Evolutionary conservation across 2,888 invertebrate species (phyloP), one percentile per base, ranked within the genome.

Genomic region (Aspidiotus rigidus): DNA sequence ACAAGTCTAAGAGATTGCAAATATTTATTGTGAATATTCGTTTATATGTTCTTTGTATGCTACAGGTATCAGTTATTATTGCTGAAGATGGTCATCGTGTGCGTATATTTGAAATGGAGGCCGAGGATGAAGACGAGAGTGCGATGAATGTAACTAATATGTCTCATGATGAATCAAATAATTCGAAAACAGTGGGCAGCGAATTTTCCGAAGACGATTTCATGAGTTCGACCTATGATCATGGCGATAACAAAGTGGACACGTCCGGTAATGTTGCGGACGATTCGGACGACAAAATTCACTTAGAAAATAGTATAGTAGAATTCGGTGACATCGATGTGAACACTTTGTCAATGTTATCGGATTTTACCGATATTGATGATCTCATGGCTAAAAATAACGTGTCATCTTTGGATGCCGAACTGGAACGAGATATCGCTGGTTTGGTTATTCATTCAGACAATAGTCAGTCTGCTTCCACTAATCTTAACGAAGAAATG

Each of bases 51-150:
- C 1, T 28, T 28, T 28, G 1, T 28, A 28, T 28, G 1, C 5
- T 28, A 28, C 5, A 28, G 28, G 28, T 28, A 9, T 88, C 92
- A 9, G 89, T 93, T 55, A 85, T 95, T 61, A 80, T 94, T 55
- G 88, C 90, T 15, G 88, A 89, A 74, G 90, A 85, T 74, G 81
- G 82, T 67, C 84, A 90, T 71, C 89, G 91, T 77, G 88, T 95
- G 57, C 83, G 91, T 72, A 83, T 94, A 62, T 90, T 90, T 77
- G 93, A 95, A 78, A 93, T 93, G 86, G 95, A 95, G 80, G 89
- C 87, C 0, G 94, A 94, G 76, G 93, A 92, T 39, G 90, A 90
- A 70, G 91, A 91, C 70, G 94, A 95, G 72, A 93, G 93, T 69
- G 89, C 89, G 53, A 88, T 88, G 64, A 73, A 66, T 6, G 61